Evolutionary conservation across 2,888 invertebrate species (phyloP).

Genomic region (Nemoura dubitans): DNA sequence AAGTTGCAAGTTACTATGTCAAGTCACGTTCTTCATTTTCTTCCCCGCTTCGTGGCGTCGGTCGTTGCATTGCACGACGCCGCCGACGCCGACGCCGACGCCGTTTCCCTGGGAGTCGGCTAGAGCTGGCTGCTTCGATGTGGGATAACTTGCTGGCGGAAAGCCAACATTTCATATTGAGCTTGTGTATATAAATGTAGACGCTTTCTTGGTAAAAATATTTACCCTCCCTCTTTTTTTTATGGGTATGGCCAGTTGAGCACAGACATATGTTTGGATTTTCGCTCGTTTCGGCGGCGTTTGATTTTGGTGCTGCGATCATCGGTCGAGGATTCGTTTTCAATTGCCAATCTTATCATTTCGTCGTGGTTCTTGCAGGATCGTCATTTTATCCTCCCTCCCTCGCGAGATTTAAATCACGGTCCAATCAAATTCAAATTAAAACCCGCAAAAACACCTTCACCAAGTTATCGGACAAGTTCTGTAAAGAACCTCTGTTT

Average conservation of each 20-base stretch:
- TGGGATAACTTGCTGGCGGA: conserved; percentile 44
- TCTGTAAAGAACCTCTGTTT: neutral
- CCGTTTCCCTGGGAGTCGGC: neutral
- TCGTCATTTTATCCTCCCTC: neutral
- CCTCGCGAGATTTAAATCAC: too few species aligned
- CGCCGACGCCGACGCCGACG: neutral
- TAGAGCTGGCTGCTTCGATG: conserved; percentile 21
- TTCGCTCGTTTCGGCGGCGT: neutral
- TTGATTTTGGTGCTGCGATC: neutral
- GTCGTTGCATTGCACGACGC: conserved; percentile 18
- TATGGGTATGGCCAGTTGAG: neutral
- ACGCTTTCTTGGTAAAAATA: conserved; percentile 12
- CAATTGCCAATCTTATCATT: neutral
- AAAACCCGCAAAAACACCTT: neutral
- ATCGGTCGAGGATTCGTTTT: neutral
- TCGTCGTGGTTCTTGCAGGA: neutral
- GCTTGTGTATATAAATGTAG: conserved; percentile 27
- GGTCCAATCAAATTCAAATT: neutral
- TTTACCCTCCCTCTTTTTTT: neutral
- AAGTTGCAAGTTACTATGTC: conserved; percentile 41
- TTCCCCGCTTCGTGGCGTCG: neutral
- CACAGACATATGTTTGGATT: neutral
- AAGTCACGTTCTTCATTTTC: conserved; percentile 45
- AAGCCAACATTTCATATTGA: conserved; percentile 45
- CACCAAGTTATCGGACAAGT: neutral